Conservation (phyloP, 2,888 invertebrate species). For the Erebia ligea region DNA sequence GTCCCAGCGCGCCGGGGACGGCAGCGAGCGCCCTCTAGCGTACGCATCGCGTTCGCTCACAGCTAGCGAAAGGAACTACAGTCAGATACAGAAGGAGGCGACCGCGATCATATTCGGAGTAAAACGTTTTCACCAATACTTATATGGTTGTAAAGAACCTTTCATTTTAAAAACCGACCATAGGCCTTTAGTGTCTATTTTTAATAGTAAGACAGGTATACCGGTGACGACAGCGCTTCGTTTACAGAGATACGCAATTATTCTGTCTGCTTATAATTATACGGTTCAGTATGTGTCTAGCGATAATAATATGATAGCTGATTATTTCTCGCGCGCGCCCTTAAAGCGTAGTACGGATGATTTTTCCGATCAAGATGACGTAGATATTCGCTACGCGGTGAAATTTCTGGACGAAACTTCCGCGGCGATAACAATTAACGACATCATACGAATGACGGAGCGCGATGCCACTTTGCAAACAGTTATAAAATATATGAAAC, state of each 20-base stretch:
- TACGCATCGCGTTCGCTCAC: not conserved
- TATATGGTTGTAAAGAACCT: slow-evolving; percentile 29
- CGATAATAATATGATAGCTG: slow-evolving; percentile 34
- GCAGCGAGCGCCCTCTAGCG: slow-evolving; percentile 27
- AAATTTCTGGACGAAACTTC: slow-evolving; percentile 1
- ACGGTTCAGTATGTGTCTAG: slow-evolving; percentile 13
- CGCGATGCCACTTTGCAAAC: slow-evolving; percentile 24
- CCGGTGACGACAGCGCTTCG: not conserved
- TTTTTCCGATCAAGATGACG: not conserved
- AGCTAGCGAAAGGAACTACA: slow-evolving; percentile 24
- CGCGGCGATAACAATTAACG: slow-evolving; percentile 20
- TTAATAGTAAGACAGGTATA: not conserved
- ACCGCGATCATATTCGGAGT: slow-evolving; percentile 35
- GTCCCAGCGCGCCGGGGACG: slow-evolving; percentile 27
- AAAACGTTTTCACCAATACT: slow-evolving; percentile 34
- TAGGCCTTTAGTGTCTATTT: not conserved
- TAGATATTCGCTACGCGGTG: not conserved
- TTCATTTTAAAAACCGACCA: slow-evolving; percentile 32
- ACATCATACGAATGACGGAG: not conserved
- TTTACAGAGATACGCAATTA: not conserved
- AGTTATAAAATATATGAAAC: slow-evolving; percentile 37
- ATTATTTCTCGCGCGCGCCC: slow-evolving; percentile 37
- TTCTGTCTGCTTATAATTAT: not conserved
- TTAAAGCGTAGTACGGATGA: not conserved
- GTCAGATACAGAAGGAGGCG: slow-evolving; percentile 41